Evolutionary conservation across 2,888 invertebrate species (phyloP).

Genomic region (Pelosia muscerda): DNA sequence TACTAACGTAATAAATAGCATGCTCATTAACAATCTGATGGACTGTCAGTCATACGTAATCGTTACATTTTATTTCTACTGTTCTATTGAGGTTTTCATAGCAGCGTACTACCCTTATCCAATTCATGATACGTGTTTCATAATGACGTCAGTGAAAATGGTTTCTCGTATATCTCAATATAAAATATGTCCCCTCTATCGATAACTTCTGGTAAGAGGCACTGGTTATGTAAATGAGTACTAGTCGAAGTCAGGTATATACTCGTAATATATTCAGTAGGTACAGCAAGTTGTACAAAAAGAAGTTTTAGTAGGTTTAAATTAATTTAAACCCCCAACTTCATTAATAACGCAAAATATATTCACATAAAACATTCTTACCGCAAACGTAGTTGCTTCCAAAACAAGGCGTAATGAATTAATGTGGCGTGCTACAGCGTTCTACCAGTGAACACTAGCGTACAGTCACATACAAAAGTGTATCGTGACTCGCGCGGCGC

Average conservation of each 20-base stretch:
- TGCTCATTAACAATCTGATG: no score
- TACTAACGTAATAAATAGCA: no score
- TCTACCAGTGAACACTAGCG: conserved; percentile 43
- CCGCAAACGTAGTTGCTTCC: conserved; percentile 36
- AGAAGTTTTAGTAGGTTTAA: not conserved
- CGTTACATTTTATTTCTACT: no score
- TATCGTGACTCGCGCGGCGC: conserved; percentile 8
- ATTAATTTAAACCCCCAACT: conserved; percentile 21
- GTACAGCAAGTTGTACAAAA: not conserved
- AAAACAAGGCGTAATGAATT: conserved; percentile 52
- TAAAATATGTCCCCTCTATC: not conserved
- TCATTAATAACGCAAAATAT: conserved; percentile 35
- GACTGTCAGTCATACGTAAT: no score
- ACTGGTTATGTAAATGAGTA: not conserved
- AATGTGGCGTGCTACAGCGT: conserved; percentile 48
- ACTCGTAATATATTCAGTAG: not conserved
- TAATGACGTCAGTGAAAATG: no score
- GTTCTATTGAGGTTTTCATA: no score
- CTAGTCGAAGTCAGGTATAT: not conserved
- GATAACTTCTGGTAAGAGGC: not conserved
- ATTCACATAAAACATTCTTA: conserved; percentile 37
- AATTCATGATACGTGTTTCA: no score
- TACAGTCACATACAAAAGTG: conserved; percentile 27
- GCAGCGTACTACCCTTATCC: no score
- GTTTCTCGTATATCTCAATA: no score